Evolutionary conservation across 1,140 invertebrate species (phyloP), one percentile per base, ranked within the genome.

Genomic region (Formica exsecta): DNA sequence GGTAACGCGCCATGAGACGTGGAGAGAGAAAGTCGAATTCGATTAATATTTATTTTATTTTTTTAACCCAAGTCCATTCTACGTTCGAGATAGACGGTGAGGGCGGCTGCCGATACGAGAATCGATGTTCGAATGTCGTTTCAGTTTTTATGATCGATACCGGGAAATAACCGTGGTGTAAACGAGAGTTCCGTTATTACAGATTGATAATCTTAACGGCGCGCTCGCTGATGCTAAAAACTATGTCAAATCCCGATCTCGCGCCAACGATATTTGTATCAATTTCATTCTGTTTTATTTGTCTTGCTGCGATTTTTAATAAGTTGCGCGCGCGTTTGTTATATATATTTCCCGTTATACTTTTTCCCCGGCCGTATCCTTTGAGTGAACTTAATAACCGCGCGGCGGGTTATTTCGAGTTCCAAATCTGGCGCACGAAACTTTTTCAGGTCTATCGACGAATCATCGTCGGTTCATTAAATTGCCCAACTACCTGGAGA

Each of bases 391-490:
- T 87, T 79, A 88, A 89, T 87, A 81, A 86, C 11, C 68, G 84
- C 32, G 13, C 86, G 22, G 68, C 61, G 44, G 25, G 73, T 86
- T 80, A 86, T 75, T 75, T 88, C 61, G 86, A 54, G 64, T 70
- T 61, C 48, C 70, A 62, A 79, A 73, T 71, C 81, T 48, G 81
- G 44, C 36, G 44, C 68, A 44, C 54, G 88, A 88, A 75, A 86
- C 71, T 81, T 88, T 75, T 85, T 85, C 54, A 41, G 22, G 16
- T 19, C 66, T 70, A 61, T 62, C 64, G 88, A 86, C 85, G 89
- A 90, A 87, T 90, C 89, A 90, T 90, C 88, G 79, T 87, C 61
- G 48, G 89, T 89, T 87, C 89, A 90, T 90, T 89, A 90, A 75
- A 65, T 81, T 41, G 86, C 44, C 86, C 88, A 89, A 85, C 80